phyloP scores from a whole-genome alignment of 2,797 vertebrate genomes.

The Silurus aristotelis region DNA sequence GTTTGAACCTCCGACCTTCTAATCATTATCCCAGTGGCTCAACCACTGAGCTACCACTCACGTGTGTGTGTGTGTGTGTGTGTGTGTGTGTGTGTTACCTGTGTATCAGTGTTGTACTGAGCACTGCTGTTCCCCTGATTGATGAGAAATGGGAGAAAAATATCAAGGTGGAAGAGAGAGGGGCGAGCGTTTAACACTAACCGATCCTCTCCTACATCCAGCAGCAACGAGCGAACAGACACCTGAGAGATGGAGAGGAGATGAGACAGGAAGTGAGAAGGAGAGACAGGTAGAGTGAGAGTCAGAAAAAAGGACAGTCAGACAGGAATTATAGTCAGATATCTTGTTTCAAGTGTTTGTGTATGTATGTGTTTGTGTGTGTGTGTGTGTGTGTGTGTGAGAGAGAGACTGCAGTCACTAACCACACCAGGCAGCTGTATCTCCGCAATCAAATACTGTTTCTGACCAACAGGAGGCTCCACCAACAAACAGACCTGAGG shows the following conservation, averaged over 20 bases:
- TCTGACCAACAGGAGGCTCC: constrained; percentile 73
- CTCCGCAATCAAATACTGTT: constrained; percentile 81
- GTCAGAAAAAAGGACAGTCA: not conserved
- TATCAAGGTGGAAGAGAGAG: constrained; percentile 78
- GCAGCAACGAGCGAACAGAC: constrained; percentile 68
- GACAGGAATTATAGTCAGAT: not conserved
- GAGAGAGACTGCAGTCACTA: constrained; percentile 50
- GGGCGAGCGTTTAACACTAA: constrained; percentile 78
- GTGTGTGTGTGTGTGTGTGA: not conserved
- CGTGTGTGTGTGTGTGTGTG: too few relatives aligned
- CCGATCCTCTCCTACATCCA: constrained; percentile 85
- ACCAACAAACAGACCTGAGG: constrained; percentile 75
- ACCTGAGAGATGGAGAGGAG: constrained; percentile 53
- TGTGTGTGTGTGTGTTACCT: constrained; percentile 67
- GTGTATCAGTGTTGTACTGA: constrained; percentile 78
- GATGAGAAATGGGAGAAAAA: constrained; percentile 77
- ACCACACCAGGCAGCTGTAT: constrained; percentile 86
- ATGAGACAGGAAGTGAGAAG: not conserved
- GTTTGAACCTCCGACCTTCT: too few relatives aligned
- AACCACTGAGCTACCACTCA: too few relatives aligned
- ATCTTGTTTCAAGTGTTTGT: not conserved
- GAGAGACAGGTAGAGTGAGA: not conserved
- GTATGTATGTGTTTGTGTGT: not conserved
- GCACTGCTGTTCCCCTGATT: constrained; percentile 77
- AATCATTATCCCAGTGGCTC: too few relatives aligned